Conservation (phyloP, 1,140 invertebrate species). For the Chionoecetes opilio region DNA sequence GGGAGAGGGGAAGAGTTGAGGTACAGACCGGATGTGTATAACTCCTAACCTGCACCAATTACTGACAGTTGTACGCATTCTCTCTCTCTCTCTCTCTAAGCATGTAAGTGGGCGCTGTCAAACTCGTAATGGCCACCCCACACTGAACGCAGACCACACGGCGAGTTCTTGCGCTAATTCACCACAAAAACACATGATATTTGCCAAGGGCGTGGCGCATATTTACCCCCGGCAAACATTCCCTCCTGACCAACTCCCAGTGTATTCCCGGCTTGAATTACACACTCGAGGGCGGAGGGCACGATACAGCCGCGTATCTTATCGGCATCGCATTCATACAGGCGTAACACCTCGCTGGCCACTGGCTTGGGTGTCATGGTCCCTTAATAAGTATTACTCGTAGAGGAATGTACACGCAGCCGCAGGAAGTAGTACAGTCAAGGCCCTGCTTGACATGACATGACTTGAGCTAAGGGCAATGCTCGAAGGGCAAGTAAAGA, state of each 20-base stretch:
- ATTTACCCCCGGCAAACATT: neutral
- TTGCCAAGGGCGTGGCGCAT: neutral
- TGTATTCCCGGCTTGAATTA: neutral
- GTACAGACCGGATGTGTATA: slow-evolving; percentile 13
- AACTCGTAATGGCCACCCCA: neutral
- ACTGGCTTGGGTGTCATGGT: no score
- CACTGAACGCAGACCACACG: neutral
- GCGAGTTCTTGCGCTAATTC: no score
- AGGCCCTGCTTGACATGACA: neutral
- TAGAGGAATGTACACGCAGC: no score
- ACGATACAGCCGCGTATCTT: neutral
- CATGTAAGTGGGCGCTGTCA: no score
- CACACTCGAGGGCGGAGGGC: neutral
- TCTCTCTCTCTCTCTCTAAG: slow-evolving; percentile 1
- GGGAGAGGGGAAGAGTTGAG: neutral
- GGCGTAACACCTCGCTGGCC: neutral
- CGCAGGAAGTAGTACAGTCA: no score
- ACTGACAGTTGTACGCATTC: neutral
- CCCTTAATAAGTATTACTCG: no score
- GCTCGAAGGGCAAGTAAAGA: neutral
- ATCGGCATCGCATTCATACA: neutral
- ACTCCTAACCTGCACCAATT: neutral
- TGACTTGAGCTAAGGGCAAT: neutral
- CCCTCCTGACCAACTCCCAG: neutral
- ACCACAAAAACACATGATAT: neutral